Conservation (phyloP, 2,113 vertebrate species). For the Bagarius yarrelli region DNA sequence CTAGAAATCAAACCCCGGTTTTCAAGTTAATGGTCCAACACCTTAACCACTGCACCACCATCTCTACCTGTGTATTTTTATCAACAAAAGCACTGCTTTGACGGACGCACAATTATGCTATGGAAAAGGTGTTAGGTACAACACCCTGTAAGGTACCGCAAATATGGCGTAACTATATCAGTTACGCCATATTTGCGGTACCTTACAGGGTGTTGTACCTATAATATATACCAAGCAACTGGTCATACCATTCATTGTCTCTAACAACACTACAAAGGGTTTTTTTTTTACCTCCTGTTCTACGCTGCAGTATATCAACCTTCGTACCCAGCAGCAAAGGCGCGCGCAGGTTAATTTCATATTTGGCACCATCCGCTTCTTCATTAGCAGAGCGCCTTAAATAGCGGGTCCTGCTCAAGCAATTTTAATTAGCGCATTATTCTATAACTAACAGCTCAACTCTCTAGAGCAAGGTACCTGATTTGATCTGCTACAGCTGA, state of each 20-base stretch:
- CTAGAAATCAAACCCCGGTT: too few relatives aligned
- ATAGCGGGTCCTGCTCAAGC: slow-evolving; percentile 35
- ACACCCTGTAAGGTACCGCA: neutral
- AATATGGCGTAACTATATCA: neutral
- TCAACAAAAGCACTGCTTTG: neutral
- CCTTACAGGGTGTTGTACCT: neutral
- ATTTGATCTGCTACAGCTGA: slow-evolving; percentile 27
- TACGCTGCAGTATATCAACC: neutral
- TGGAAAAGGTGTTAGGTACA: neutral
- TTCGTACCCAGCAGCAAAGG: neutral
- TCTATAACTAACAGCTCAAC: slow-evolving; percentile 46
- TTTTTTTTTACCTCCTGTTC: neutral
- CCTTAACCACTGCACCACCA: too few relatives aligned
- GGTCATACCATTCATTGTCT: neutral
- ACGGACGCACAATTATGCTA: neutral
- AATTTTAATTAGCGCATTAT: slow-evolving; percentile 52
- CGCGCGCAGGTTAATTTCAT: slow-evolving; percentile 39
- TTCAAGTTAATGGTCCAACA: neutral
- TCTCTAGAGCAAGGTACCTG: slow-evolving; percentile 35
- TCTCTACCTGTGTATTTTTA: neutral
- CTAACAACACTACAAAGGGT: neutral
- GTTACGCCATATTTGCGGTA: neutral
- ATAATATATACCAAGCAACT: neutral
- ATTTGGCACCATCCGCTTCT: slow-evolving; percentile 43
- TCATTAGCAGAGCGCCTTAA: slow-evolving; percentile 44